phyloP scores from a whole-genome alignment of 2,888 invertebrate genomes.

The Lamproptera curius region DNA sequence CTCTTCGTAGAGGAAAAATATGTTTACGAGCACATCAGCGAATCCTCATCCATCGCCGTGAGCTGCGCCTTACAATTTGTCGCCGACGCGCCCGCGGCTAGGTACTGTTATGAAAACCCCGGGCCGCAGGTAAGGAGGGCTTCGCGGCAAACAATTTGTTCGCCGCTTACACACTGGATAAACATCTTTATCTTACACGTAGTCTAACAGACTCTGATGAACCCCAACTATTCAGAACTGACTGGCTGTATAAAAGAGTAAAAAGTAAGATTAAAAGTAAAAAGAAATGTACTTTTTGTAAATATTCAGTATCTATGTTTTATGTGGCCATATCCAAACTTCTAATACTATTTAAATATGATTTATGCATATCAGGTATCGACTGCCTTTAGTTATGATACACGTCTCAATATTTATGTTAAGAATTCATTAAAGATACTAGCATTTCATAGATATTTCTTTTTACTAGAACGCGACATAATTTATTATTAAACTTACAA shows the following conservation, averaged over 20 bases:
- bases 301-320: no score
- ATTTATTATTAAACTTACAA: no score
- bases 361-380: no score
- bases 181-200: constrained; percentile 58
- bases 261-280: not conserved
- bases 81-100: constrained; percentile 54
- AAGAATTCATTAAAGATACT: no score
- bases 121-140: constrained; percentile 60
- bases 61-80: constrained; percentile 61
- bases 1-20: constrained; percentile 43
- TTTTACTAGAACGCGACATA: no score
- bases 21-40: constrained; percentile 66
- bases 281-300: not conserved
- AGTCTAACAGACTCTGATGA: constrained; percentile 46
- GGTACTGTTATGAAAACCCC: constrained; percentile 64
- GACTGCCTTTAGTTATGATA: no score
- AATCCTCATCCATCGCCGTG: constrained; percentile 43
- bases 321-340: no score
- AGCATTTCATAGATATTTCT: no score
- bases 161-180: constrained; percentile 63
- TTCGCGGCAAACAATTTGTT: constrained; percentile 69
- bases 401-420: no score
- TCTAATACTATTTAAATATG: no score
- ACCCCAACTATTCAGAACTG: constrained; percentile 32
- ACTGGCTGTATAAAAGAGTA: not conserved